phyloP scores from a whole-genome alignment of 2,888 invertebrate genomes.

The Synergus umbraculus region DNA sequence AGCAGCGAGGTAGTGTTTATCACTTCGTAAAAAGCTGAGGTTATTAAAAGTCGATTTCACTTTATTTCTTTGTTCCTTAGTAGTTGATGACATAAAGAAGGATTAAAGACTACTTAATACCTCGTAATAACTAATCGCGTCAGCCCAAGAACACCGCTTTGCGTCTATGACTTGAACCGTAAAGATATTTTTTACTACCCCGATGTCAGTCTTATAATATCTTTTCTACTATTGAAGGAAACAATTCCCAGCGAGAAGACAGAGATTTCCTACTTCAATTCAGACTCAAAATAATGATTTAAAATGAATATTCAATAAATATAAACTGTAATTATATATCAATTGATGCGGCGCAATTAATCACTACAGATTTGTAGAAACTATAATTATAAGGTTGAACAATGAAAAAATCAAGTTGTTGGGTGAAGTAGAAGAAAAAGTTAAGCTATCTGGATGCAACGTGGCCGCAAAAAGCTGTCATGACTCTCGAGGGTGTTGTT shows the following conservation, averaged over 20 bases:
- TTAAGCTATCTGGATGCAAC: neutral
- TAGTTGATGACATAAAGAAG: neutral
- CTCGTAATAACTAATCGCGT: conserved; percentile 1
- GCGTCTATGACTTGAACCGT: neutral
- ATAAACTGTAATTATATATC: neutral
- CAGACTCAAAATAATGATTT: neutral
- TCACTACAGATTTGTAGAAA: neutral
- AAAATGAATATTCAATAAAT: neutral
- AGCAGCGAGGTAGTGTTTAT: neutral
- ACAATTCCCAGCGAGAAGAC: neutral
- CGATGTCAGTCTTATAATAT: neutral
- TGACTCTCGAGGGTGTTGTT: neutral
- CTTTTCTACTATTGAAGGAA: neutral
- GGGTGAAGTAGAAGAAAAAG: neutral
- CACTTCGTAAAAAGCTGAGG: conserved; percentile 7
- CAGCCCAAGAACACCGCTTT: neutral
- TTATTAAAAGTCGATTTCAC: conserved; percentile 3
- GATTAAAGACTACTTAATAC: neutral
- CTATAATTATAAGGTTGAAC: neutral
- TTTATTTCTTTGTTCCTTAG: neutral
- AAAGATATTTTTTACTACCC: neutral
- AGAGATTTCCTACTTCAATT: neutral
- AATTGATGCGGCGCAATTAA: neutral
- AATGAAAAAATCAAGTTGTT: neutral
- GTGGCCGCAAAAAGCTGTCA: neutral